These are phyloP conservation scores for Charina bottae DNA, from an alignment of 2,113 vertebrate genomes.

Conservation along the genomic window DNA sequence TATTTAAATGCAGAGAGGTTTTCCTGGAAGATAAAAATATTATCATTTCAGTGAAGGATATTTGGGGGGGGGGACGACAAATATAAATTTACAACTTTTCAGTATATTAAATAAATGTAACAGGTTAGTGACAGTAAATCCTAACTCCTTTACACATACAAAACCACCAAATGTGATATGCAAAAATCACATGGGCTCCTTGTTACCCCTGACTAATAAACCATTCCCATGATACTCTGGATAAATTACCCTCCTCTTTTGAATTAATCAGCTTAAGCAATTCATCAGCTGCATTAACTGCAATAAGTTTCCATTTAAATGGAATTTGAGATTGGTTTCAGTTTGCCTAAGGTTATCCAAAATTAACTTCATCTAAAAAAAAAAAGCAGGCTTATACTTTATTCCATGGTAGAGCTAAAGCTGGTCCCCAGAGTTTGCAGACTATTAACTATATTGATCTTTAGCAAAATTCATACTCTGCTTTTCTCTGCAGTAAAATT, in stretches of 20 bases:
- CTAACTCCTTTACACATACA: background rate
- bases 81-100: accelerated
- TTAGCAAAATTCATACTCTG: background rate
- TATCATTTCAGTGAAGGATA: constrained; percentile 25
- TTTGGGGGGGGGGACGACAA: background rate
- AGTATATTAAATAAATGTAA: constrained; percentile 21
- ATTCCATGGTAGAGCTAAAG: background rate
- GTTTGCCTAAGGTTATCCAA: background rate
- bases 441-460: background rate
- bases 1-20: constrained; percentile 98
- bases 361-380: background rate
- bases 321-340: background rate
- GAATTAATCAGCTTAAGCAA: background rate
- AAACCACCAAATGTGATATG: constrained; percentile 23
- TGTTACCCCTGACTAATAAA: background rate
- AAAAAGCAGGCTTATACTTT: background rate
- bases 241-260: background rate
- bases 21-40: constrained; percentile 81
- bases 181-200: background rate
- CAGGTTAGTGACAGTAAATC: background rate
- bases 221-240: background rate
- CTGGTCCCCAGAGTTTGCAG: background rate
- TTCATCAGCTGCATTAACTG: background rate
- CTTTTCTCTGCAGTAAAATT: background rate
- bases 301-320: background rate